phyloP scores from a whole-genome alignment of 2,797 vertebrate species.

The Pteropus rufus region DNA sequence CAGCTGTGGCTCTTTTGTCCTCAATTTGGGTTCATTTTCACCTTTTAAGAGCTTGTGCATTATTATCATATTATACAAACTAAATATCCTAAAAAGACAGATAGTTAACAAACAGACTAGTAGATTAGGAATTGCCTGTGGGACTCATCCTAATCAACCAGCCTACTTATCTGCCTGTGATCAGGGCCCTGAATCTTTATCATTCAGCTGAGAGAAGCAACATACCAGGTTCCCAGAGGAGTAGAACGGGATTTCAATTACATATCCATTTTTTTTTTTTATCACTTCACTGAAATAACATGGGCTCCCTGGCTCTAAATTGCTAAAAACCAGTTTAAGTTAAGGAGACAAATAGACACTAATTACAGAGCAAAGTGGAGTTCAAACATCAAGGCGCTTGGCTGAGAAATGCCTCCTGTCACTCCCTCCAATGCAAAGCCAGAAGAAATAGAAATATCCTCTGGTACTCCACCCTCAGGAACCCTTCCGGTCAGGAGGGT shows the following conservation, averaged over 20 bases:
- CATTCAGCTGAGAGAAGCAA: constrained; percentile 68
- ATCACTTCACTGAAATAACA: constrained; percentile 70
- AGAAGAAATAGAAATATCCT: not conserved
- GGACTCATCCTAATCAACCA: constrained; percentile 73
- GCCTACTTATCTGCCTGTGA: constrained; percentile 78
- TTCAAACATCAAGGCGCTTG: constrained; percentile 41
- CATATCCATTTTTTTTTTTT: constrained; percentile 67
- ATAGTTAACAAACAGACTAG: constrained; percentile 79
- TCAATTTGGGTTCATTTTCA: constrained; percentile 60
- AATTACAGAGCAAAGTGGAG: constrained; percentile 61
- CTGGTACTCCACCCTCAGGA: not conserved
- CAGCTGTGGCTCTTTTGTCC: constrained; percentile 52
- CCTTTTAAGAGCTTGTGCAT: constrained; percentile 2
- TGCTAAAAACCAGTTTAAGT: constrained; percentile 66
- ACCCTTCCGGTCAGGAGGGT: not conserved
- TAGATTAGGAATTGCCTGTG: constrained; percentile 75
- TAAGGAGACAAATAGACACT: constrained; percentile 68
- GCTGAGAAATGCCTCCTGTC: constrained; percentile 21
- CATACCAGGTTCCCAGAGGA: constrained; percentile 74
- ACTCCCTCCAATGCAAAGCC: not conserved
- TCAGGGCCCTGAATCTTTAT: constrained; percentile 75
- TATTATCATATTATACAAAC: constrained; percentile 76
- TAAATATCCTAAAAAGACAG: constrained; percentile 75
- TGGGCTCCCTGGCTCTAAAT: constrained; percentile 69
- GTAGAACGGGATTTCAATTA: constrained; percentile 70